Conservation (phyloP, 1,140 invertebrate species). For the Cotesia typhae region DNA sequence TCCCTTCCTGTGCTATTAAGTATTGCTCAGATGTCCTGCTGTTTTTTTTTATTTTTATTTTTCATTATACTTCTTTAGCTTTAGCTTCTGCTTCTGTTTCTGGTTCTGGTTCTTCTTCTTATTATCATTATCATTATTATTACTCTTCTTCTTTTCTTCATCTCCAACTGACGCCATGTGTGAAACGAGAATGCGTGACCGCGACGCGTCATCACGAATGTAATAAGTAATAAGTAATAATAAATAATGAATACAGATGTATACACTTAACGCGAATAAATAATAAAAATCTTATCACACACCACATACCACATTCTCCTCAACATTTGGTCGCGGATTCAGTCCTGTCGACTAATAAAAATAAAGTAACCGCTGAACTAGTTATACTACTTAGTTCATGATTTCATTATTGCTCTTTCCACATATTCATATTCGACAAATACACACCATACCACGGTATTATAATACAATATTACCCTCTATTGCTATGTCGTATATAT, state of each 20-base stretch:
- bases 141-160: not conserved
- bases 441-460: not conserved
- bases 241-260: not conserved
- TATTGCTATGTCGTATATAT: too few relatives aligned
- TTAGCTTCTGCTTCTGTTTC: not conserved
- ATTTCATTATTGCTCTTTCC: not conserved
- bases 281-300: not conserved
- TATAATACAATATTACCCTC: too few relatives aligned
- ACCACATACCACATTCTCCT: not conserved
- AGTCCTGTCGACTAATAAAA: too few relatives aligned
- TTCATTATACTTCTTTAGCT: not conserved
- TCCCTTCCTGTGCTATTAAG: conserved; percentile 56
- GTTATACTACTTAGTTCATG: too few relatives aligned
- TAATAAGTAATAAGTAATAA: conserved; percentile 1
- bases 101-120: not conserved
- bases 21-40: conserved; percentile 42
- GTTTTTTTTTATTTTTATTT: not conserved
- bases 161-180: conserved; percentile 25
- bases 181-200: conserved; percentile 31
- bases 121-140: not conserved
- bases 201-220: conserved; percentile 17
- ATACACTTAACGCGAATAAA: not conserved
- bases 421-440: conserved; percentile 4
- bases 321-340: not conserved
- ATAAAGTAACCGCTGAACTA: too few relatives aligned